These are phyloP conservation scores for Sinocyclocheilus maitianheensis DNA, from an alignment of 2,113 vertebrate genomes.

Conservation along the genomic window DNA sequence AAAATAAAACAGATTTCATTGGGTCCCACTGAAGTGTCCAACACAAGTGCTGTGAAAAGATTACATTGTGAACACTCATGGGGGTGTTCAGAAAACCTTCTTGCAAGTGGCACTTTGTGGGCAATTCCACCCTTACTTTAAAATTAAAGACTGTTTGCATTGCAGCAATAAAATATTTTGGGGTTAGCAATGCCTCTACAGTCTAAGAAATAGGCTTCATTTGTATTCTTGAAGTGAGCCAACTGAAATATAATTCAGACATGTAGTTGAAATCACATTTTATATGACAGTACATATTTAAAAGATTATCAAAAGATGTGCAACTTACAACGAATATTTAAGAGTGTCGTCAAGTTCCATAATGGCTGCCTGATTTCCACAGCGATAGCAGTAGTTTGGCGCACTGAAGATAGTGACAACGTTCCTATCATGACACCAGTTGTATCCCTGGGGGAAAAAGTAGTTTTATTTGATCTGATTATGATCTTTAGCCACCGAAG, in stretches of 20 bases:
- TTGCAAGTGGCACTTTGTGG: neutral
- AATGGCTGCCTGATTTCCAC: constrained; percentile 92
- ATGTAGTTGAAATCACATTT: neutral
- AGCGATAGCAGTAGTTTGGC: constrained; percentile 93
- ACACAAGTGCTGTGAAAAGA: no score
- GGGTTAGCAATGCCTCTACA: neutral
- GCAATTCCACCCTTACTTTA: neutral
- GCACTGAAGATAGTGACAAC: constrained; percentile 94
- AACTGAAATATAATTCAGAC: neutral
- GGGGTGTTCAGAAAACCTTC: no score
- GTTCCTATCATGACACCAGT: constrained; percentile 92
- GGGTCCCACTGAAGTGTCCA: no score
- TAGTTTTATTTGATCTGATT: neutral
- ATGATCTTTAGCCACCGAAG: neutral
- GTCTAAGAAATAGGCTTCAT: neutral
- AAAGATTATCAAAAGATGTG: neutral
- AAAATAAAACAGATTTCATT: no score
- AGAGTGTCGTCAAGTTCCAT: constrained; percentile 94
- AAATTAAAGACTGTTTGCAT: neutral
- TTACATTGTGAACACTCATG: no score
- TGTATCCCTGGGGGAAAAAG: constrained; percentile 78
- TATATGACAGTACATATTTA: neutral
- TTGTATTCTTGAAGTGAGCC: neutral
- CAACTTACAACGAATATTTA: constrained; percentile 93
- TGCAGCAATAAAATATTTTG: neutral